phyloP scores from a whole-genome alignment of 30 jellyfish, hydroid and myxozoan species.

The Turritopsis dohrnii region DNA sequence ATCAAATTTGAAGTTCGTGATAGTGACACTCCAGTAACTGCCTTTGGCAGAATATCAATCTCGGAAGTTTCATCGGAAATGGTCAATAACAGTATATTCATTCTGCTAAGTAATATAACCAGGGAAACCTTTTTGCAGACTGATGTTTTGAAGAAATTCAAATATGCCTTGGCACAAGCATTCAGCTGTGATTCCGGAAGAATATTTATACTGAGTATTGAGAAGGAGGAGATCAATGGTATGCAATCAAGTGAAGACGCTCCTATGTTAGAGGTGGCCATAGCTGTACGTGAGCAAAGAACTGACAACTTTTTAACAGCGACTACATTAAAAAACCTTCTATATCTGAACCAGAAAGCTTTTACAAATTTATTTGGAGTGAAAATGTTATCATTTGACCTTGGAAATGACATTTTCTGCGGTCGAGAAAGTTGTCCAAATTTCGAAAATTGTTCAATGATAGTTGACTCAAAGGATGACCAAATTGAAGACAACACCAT shows the following conservation, averaged over 20 bases:
- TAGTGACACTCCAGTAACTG: slow-evolving; percentile 41
- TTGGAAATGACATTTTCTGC: slow-evolving; percentile 75
- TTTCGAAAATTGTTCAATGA: slow-evolving; percentile 44
- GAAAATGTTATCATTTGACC: slow-evolving; percentile 59
- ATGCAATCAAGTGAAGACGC: slow-evolving; percentile 1
- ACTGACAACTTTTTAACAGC: slow-evolving; percentile 63
- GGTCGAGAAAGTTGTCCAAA: slow-evolving; percentile 64
- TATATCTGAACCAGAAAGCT: slow-evolving; percentile 44
- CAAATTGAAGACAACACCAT: slow-evolving; percentile 26
- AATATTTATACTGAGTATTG: slow-evolving; percentile 72
- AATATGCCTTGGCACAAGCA: slow-evolving; percentile 69
- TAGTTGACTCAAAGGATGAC: slow-evolving; percentile 36
- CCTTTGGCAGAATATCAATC: slow-evolving; percentile 64
- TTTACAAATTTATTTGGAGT: slow-evolving; percentile 43
- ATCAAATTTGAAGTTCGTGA: slow-evolving; percentile 67
- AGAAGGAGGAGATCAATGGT: slow-evolving; percentile 14
- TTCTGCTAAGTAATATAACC: slow-evolving; percentile 63
- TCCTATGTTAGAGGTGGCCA: slow-evolving; percentile 68
- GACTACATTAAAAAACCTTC: slow-evolving; percentile 49
- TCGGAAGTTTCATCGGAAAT: slow-evolving; percentile 54
- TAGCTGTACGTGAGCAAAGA: slow-evolving; percentile 64
- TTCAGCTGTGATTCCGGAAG: slow-evolving; percentile 69
- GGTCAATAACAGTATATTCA: slow-evolving; percentile 56
- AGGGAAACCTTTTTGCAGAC: slow-evolving; percentile 54
- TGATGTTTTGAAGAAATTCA: slow-evolving; percentile 38